Evolutionary conservation across 2,113 vertebrate genomes (phyloP).

Genomic region (Athene noctua): DNA sequence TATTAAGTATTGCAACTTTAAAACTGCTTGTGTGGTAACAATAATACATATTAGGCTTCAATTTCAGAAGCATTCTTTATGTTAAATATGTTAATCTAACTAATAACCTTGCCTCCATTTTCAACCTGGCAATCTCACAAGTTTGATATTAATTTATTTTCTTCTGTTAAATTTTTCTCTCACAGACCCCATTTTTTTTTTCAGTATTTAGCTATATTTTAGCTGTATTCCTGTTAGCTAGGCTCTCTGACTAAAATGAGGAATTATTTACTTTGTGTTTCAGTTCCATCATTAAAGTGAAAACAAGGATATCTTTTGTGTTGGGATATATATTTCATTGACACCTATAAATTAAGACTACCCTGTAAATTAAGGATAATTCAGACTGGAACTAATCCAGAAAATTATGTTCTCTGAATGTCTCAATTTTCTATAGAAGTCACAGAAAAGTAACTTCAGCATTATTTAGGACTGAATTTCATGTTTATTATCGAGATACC

Average conservation of each 20-base stretch:
- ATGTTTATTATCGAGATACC: neutral
- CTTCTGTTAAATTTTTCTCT: neutral
- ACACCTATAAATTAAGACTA: neutral
- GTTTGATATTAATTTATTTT: neutral
- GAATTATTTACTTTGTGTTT: neutral
- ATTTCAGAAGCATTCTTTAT: neutral
- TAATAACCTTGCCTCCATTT: neutral
- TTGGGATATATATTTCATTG: neutral
- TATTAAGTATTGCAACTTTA: neutral
- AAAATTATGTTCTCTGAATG: neutral
- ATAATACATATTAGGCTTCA: neutral
- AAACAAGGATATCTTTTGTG: neutral
- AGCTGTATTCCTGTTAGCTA: neutral
- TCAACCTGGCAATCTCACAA: neutral
- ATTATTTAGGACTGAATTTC: neutral
- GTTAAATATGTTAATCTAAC: neutral
- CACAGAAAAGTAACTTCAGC: neutral
- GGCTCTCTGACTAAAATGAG: neutral
- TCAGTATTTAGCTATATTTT: neutral
- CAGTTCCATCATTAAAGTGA: neutral
- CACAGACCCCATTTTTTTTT: fast-evolving
- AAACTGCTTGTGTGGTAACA: neutral
- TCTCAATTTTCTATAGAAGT: neutral
- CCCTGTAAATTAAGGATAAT: neutral
- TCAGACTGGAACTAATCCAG: neutral